Evolutionary conservation across 2,113 vertebrate species (phyloP), one percentile per base, ranked within the genome.

Genomic region (Macquaria ambigua): DNA sequence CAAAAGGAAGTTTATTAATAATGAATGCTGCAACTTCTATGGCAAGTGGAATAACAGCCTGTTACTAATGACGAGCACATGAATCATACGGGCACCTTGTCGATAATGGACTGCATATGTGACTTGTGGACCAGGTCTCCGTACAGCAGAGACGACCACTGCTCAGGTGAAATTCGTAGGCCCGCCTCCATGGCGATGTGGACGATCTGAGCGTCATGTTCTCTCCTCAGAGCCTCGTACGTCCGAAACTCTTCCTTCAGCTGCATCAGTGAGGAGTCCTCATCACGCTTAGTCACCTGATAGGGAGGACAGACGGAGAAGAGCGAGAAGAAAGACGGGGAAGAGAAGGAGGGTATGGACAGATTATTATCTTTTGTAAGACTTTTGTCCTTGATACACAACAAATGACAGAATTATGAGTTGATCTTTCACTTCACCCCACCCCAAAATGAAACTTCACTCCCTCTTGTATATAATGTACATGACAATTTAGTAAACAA

Each of bases 41-140:
- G 55, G 12, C 25, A 21, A 68, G 53, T 8, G 53, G 15, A 25
- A 37, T n/a, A 63, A 72, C 28, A 15, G 34, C n/a, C 11, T 31
- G 16, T 28, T 9, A 18, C 34, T 31, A 7, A 28, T 70, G n/a
- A 59, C 8, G 10, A 20, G 41, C 5, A 16, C 43, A 61, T 8
- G 2, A 28, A 59, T 50, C 10, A 52, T 23, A 63, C 50, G 11
- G 12, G 11, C 61, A 99, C 98, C 97, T 99, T 99, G 94, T 99
- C 98, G 83, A 99, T 99, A 93, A 99, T 99, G 74, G 98, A 99
- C 87, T 99, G 98, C 98, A 99, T 99, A 91, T 99, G 98, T 56
- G 98, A 99, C 93, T 99, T 99, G 94, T 99, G 98, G n/a, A 97
- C 96, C 89, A 99, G 95, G 92, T 99, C 98, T 79, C 98, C 98